A percentile compares a stretch with the other conserved stretches of the same genome.
phyloP scores from a whole-genome alignment of 1,140 invertebrate genomes.

The Mercenaria mercenaria region DNA sequence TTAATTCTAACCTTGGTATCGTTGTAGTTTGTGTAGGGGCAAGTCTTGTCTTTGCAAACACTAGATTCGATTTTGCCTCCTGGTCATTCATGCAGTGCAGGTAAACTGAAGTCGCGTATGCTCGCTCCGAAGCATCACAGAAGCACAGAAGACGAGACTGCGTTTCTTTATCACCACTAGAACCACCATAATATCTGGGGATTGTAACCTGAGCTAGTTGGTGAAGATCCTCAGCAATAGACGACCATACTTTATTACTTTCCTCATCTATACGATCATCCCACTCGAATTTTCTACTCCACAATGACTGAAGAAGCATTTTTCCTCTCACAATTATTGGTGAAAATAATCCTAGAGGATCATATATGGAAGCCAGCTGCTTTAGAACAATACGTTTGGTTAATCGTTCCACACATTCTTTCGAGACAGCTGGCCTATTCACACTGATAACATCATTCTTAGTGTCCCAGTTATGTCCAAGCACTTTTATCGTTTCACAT shows the following conservation, averaged over 20 bases:
- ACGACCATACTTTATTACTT: background rate
- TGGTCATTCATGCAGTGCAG: background rate
- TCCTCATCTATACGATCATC: background rate
- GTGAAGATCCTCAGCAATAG: background rate
- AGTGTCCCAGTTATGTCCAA: background rate
- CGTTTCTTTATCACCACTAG: too few relatives aligned
- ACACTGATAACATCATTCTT: background rate
- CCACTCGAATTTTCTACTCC: background rate
- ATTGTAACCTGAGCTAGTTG: background rate
- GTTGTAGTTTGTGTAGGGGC: background rate
- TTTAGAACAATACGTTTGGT: too few relatives aligned
- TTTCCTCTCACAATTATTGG: background rate
- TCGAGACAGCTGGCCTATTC: background rate
- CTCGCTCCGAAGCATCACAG: slow-evolving; percentile 25
- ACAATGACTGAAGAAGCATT: background rate
- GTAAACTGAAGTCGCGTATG: background rate
- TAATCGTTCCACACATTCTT: background rate
- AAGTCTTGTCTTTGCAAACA: background rate
- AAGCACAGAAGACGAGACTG: slow-evolving; percentile 25
- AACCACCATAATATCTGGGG: too few relatives aligned
- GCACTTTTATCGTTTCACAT: background rate
- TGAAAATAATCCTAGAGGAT: background rate
- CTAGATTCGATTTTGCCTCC: background rate
- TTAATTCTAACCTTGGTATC: slow-evolving; percentile 15
- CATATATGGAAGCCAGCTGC: too few relatives aligned